phyloP scores from a whole-genome alignment of 1,140 invertebrate genomes.

The Drosophila athabasca region DNA sequence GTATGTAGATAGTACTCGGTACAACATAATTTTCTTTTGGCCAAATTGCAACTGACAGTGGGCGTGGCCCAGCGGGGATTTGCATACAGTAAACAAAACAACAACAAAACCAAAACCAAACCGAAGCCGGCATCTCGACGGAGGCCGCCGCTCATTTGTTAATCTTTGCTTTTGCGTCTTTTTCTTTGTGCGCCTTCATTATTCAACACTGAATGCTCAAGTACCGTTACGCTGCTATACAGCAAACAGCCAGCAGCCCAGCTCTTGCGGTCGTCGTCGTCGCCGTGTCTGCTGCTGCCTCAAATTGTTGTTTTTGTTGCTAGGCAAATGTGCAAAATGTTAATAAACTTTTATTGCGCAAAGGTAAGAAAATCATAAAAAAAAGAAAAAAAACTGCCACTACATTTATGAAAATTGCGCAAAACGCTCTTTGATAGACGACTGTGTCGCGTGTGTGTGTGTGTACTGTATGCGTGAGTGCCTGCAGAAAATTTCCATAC shows the following conservation, averaged over 20 bases:
- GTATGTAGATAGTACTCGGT: background rate
- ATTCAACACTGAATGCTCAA: constrained; percentile 76
- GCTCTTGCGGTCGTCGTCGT: constrained; percentile 68
- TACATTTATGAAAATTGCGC: constrained; percentile 71
- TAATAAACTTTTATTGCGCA: constrained; percentile 80
- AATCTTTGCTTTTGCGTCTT: constrained; percentile 41
- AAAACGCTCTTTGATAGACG: constrained; percentile 50
- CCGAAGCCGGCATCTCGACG: constrained; percentile 36
- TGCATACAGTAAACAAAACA: constrained; percentile 50
- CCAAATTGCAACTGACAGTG: constrained; percentile 58
- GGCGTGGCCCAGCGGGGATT: constrained; percentile 55
- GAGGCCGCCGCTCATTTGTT: constrained; percentile 67
- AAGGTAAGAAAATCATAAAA: constrained; percentile 14
- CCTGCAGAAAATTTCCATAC: constrained; percentile 55
- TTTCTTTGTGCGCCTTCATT: constrained; percentile 65
- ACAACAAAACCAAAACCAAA: constrained; percentile 20
- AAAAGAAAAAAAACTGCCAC: constrained; percentile 51
- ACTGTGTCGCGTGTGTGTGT: background rate
- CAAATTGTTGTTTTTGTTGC: constrained; percentile 41
- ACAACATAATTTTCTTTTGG: constrained; percentile 37
- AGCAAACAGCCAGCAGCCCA: constrained; percentile 59
- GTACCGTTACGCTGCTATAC: constrained; percentile 56
- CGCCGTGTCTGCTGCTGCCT: constrained; percentile 21
- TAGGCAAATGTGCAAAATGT: constrained; percentile 76
- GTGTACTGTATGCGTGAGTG: background rate